Percentiles rank a stretch among this genome's conserved stretches.
Conservation (phyloP, 2,888 invertebrate species). For the Apodemia zela region DNA sequence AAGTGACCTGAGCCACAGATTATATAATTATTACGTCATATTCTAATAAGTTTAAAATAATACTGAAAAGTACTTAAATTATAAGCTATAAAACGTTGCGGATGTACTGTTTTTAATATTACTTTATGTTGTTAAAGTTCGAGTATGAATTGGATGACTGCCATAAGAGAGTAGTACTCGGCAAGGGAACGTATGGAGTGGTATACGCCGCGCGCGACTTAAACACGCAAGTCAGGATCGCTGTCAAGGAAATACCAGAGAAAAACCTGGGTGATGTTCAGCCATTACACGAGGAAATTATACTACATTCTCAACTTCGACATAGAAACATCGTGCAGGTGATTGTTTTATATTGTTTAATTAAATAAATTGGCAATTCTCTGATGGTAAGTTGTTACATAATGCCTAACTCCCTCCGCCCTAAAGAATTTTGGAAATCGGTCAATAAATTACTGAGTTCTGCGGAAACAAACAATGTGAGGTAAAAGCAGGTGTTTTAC, state of each 20-base stretch:
- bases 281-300: constrained; percentile 98
- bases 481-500: too few species aligned
- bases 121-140: constrained; percentile 71
- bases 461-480: too few species aligned
- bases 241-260: constrained; percentile 99
- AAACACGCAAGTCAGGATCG: constrained; percentile 95
- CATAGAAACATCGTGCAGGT: constrained; percentile 98
- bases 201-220: constrained; percentile 97
- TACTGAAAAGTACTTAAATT: too few species aligned
- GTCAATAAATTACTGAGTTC: too few species aligned
- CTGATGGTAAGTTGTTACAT: too few species aligned
- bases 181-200: constrained; percentile 97
- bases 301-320: constrained; percentile 95
- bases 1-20: too few species aligned
- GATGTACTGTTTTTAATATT: neutral
- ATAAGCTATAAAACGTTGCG: neutral
- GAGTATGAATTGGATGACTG: constrained; percentile 98
- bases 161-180: constrained; percentile 91
- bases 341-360: neutral
- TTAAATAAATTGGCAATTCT: too few species aligned
- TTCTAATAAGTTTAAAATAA: too few species aligned
- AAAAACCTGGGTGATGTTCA: constrained; percentile 97
- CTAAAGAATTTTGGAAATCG: too few species aligned
- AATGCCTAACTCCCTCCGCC: too few species aligned
- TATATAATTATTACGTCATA: too few species aligned